A percentile compares a stretch with the other conserved stretches of the same genome.
Evolutionary conservation across 2,797 vertebrate species (phyloP).

Genomic region (Falco berigora): DNA sequence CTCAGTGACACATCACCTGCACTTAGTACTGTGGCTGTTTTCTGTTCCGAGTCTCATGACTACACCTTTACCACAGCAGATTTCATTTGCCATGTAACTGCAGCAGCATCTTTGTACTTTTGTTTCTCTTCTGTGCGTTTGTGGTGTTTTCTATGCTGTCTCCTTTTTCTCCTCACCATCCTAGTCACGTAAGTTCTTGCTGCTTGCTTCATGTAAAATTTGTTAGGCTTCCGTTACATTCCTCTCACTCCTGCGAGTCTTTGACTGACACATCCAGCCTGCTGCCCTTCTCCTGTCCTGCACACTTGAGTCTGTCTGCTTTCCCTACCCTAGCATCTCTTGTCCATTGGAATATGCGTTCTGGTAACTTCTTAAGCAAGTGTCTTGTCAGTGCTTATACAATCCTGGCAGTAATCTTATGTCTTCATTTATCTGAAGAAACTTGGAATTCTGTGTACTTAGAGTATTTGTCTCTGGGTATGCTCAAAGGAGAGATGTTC

Average conservation of each 20-base stretch:
- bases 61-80: not conserved
- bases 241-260: not conserved
- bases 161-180: not conserved
- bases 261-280: not conserved
- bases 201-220: not conserved
- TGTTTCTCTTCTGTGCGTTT: not conserved
- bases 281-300: not conserved
- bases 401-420: not conserved
- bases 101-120: not conserved
- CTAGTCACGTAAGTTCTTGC: not conserved
- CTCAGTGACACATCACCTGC: not conserved
- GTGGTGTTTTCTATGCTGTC: not conserved
- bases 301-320: not conserved
- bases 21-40: not conserved
- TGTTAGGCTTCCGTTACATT: not conserved
- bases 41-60: accelerated
- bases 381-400: not conserved
- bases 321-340: not conserved
- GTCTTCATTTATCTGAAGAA: not conserved
- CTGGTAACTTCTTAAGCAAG: not conserved
- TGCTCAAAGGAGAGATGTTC: not conserved
- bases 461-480: not conserved
- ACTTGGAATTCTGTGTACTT: not conserved
- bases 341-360: not conserved
- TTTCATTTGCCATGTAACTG: not conserved